These are phyloP conservation scores for Lucilia sericata DNA, from an alignment of 1,140 invertebrate genomes.

Conservation along the genomic window DNA sequence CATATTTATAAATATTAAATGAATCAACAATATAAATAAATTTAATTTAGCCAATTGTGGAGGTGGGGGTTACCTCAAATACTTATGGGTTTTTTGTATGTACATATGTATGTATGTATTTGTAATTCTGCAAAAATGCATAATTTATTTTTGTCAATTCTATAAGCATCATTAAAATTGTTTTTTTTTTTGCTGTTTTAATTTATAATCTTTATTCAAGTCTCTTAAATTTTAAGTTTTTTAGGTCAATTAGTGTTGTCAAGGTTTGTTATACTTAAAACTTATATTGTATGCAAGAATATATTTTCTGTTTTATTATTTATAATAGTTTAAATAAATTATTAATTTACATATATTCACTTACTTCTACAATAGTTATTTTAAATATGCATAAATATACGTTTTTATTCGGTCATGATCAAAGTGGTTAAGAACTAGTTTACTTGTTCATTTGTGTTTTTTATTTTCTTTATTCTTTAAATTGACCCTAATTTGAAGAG, in stretches of 20 bases:
- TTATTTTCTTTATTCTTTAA: no score
- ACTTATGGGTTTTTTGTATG: not conserved
- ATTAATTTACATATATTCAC: no score
- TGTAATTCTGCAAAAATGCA: not conserved
- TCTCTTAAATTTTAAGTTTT: not conserved
- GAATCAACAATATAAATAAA: no score
- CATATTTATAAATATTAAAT: not conserved
- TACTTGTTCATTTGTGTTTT: no score
- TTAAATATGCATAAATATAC: no score
- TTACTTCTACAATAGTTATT: no score
- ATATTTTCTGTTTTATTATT: not conserved
- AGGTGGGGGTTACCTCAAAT: no score
- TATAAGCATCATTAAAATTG: slow-evolving; percentile 16
- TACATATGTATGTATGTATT: not conserved
- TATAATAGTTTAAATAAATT: no score
- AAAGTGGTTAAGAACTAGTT: not conserved
- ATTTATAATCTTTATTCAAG: not conserved
- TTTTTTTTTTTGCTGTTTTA: not conserved
- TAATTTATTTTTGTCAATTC: slow-evolving; percentile 27
- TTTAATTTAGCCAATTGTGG: no score
- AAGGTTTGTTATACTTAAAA: not conserved
- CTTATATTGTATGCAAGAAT: not conserved
- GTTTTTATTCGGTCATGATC: slow-evolving; percentile 14
- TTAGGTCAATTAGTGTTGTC: not conserved
- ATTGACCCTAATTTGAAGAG: no score